These are phyloP conservation scores for Uloborus plumipes DNA, from an alignment of 2,888 invertebrate genomes.

Conservation along the genomic window DNA sequence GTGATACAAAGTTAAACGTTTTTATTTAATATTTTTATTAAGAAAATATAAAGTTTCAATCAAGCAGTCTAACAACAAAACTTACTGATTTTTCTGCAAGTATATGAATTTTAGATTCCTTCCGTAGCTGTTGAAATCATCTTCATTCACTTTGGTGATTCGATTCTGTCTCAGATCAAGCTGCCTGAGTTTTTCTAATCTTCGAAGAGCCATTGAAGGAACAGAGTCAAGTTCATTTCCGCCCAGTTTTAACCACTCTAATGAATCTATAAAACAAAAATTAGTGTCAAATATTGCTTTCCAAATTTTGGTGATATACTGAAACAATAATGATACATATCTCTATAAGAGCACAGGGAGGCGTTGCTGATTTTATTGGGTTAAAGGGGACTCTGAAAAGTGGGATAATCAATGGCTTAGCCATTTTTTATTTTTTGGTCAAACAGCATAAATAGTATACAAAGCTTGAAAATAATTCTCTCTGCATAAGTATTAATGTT, in stretches of 20 bases:
- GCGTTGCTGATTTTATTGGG: too few relatives aligned
- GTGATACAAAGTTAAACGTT: too few relatives aligned
- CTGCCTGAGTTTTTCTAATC: constrained; percentile 87
- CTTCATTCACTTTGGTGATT: constrained; percentile 85
- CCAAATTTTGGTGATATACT: not conserved
- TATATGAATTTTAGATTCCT: constrained; percentile 93
- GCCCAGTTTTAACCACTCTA: constrained; percentile 89
- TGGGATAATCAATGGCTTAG: too few relatives aligned
- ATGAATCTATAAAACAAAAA: constrained; percentile 78
- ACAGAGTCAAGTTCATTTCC: constrained; percentile 83
- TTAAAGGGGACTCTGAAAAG: too few relatives aligned
- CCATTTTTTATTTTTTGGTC: too few relatives aligned
- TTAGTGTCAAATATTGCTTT: too few relatives aligned
- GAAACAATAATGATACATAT: not conserved
- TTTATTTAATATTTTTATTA: too few relatives aligned
- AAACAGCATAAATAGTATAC: too few relatives aligned
- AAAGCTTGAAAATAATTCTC: too few relatives aligned
- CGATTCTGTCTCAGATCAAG: constrained; percentile 90
- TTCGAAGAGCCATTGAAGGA: constrained; percentile 86
- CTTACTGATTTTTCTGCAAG: constrained; percentile 77
- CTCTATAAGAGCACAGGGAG: too few relatives aligned
- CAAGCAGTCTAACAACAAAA: not conserved
- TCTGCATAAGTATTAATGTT: too few relatives aligned
- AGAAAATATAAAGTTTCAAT: too few relatives aligned
- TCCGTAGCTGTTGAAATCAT: constrained; percentile 89